A percentile compares a stretch with the other conserved stretches of the same genome.
phyloP scores from a whole-genome alignment of 2,797 vertebrate species.

The Acrossocheilus wenchowensis region DNA sequence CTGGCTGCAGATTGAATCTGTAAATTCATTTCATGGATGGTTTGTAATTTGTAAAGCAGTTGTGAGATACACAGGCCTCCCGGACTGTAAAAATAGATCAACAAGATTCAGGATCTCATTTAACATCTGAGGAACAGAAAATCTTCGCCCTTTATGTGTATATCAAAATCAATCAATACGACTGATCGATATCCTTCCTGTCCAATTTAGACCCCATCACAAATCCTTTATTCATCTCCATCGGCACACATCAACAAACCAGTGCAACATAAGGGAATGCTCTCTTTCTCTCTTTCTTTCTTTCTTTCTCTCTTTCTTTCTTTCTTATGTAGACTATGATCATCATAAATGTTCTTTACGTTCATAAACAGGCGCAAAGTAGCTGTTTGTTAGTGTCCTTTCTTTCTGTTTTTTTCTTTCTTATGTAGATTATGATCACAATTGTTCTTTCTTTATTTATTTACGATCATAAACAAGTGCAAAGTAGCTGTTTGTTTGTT shows the following conservation, averaged over 20 bases:
- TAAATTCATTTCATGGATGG: conserved; percentile 30
- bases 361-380: too few relatives aligned
- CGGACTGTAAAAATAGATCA: conserved; percentile 46
- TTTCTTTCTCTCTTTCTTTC: background rate
- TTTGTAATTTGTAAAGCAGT: conserved; percentile 34
- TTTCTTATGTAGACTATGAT: too few relatives aligned
- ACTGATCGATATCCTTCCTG: conserved; percentile 2
- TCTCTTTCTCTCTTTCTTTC: background rate
- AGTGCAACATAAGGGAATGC: background rate
- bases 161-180: conserved; percentile 42
- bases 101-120: conserved; percentile 33
- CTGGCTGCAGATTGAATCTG: conserved; percentile 1
- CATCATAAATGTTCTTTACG: too few relatives aligned
- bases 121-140: conserved; percentile 18
- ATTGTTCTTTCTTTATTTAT: too few relatives aligned
- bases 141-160: conserved; percentile 28
- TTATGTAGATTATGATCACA: too few relatives aligned
- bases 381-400: too few relatives aligned
- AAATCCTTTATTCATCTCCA: background rate
- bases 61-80: conserved; percentile 17
- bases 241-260: background rate
- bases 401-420: too few relatives aligned
- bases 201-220: conserved; percentile 14
- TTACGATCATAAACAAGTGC: too few relatives aligned
- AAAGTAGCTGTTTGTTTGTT: too few relatives aligned